Evolutionary conservation across 2,797 vertebrate species (phyloP).

Genomic region (Chloroceryle inda): DNA sequence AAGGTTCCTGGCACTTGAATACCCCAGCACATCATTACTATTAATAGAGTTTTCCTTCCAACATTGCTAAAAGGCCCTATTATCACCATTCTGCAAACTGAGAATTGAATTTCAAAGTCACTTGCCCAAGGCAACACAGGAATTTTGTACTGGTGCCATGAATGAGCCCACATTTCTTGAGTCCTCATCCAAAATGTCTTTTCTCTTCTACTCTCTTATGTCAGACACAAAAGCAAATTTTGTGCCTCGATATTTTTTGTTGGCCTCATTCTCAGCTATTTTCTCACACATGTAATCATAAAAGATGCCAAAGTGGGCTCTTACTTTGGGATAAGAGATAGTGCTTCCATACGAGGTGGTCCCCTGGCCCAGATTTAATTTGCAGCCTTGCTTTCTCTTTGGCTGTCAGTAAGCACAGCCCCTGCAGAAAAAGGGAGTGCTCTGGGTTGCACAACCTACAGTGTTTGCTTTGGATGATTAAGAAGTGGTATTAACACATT

Average conservation of each 20-base stretch:
- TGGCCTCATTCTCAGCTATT: neutral
- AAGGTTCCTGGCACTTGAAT: neutral
- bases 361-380: neutral
- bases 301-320: neutral
- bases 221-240: neutral
- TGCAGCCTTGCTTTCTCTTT: neutral
- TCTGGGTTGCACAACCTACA: conserved; percentile 49
- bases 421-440: conserved; percentile 58
- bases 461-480: conserved; percentile 58
- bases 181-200: neutral
- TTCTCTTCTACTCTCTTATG: neutral
- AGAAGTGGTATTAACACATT: conserved; percentile 59
- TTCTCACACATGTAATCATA: neutral
- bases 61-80: conserved; percentile 15
- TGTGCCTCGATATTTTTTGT: neutral
- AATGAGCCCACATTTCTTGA: conserved; percentile 20
- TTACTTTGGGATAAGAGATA: neutral
- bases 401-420: conserved; percentile 5
- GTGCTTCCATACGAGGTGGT: neutral
- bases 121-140: conserved; percentile 20
- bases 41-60: conserved; percentile 28
- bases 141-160: conserved; percentile 41
- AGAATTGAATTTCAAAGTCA: conserved; percentile 57
- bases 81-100: conserved; percentile 35
- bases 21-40: conserved; percentile 12